Percentiles rank a stretch among this genome's conserved stretches.
These are phyloP conservation scores for Lindbergichthys nudifrons DNA, from an alignment of 2,797 vertebrate species.

Conservation along the genomic window DNA sequence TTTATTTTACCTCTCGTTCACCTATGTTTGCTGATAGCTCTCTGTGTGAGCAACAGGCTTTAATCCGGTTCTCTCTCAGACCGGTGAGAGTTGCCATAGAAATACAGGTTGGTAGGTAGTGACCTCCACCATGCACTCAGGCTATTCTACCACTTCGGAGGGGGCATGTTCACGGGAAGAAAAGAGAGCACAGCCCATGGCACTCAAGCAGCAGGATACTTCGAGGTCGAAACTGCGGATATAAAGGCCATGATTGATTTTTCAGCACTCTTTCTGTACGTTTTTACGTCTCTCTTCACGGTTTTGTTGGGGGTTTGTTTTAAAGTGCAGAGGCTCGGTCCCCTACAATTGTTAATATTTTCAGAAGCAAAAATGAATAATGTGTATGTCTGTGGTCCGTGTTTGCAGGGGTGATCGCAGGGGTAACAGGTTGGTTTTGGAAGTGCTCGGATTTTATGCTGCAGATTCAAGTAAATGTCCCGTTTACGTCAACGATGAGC, in stretches of 20 bases:
- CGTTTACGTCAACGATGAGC: slow-evolving; percentile 63
- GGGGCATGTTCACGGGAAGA: slow-evolving; percentile 75
- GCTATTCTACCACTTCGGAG: slow-evolving; percentile 75
- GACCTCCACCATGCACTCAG: slow-evolving; percentile 75
- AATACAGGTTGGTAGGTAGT: slow-evolving; percentile 58
- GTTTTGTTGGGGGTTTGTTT: slow-evolving; percentile 52
- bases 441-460: slow-evolving; percentile 62
- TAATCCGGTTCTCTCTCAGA: slow-evolving; percentile 36
- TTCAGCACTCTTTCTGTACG: slow-evolving; percentile 44
- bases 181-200: slow-evolving; percentile 69
- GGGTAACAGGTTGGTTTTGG: slow-evolving; percentile 1
- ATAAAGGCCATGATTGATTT: slow-evolving; percentile 82
- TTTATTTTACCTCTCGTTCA: slow-evolving; percentile 18
- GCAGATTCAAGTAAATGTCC: slow-evolving; percentile 56
- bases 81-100: slow-evolving; percentile 25
- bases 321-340: slow-evolving; percentile 54
- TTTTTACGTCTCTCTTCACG: slow-evolving; percentile 51
- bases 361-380: slow-evolving; percentile 8
- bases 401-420: slow-evolving; percentile 13
- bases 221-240: slow-evolving; percentile 70
- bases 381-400: slow-evolving; percentile 13
- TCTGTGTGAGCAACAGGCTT: slow-evolving; percentile 51
- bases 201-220: slow-evolving; percentile 80
- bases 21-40: slow-evolving; percentile 24
- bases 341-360: slow-evolving; percentile 26